Evolutionary conservation across 2,113 vertebrate genomes (phyloP).

Genomic region (Fregata magnificens): DNA sequence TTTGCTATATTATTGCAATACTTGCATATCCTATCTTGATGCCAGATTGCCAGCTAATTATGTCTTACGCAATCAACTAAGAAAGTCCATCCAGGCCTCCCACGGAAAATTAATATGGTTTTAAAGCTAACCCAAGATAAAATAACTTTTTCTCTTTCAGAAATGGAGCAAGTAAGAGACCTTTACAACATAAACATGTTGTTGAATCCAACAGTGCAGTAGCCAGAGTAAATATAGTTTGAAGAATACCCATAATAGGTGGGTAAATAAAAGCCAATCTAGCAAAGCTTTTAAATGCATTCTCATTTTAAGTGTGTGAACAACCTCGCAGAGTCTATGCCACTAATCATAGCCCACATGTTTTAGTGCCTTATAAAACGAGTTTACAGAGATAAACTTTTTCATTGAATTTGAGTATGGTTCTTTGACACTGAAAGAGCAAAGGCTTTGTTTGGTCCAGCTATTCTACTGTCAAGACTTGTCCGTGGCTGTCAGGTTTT

Average conservation of each 20-base stretch:
- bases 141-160: not conserved
- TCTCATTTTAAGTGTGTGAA: not conserved
- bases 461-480: not conserved
- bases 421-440: not conserved
- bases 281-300: not conserved
- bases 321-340: not conserved
- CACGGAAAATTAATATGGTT: not conserved
- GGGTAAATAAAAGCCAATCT: not conserved
- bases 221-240: not conserved
- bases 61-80: not conserved
- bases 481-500: not conserved
- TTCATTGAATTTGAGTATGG: not conserved
- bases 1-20: not conserved
- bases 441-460: not conserved
- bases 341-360: rapidly evolving
- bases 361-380: not conserved
- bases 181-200: not conserved
- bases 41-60: slow-evolving; percentile 52
- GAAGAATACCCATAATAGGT: not conserved
- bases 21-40: not conserved
- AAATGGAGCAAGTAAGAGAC: not conserved
- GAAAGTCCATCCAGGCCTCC: not conserved
- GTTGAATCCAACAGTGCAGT: not conserved
- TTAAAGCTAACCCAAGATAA: not conserved
- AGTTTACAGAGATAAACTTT: not conserved